These are phyloP conservation scores for Pantherophis alleghaniensis DNA, from an alignment of 2,797 vertebrate species.

Conservation along the genomic window DNA sequence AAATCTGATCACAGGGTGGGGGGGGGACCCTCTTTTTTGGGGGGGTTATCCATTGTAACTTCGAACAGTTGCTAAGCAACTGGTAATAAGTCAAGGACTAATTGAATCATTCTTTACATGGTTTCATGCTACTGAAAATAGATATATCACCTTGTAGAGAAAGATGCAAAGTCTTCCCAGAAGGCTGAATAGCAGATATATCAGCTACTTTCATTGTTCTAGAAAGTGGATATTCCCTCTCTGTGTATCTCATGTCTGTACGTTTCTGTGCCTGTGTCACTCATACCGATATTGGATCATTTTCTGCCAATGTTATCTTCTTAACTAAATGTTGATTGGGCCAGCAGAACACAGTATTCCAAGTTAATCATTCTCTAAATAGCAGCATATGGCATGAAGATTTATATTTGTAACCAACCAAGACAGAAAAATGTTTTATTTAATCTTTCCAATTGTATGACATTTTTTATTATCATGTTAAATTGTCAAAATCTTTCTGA, in stretches of 20 bases:
- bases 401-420: constrained; percentile 52
- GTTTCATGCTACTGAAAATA: not conserved
- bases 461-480: constrained; percentile 65
- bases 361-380: constrained; percentile 41
- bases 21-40: not conserved
- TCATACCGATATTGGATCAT: not conserved
- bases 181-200: not conserved
- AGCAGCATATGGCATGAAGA: constrained; percentile 44
- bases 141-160: not conserved
- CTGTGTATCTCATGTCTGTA: not conserved
- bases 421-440: constrained; percentile 48
- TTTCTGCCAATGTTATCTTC: constrained; percentile 33
- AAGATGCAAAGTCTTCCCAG: not conserved
- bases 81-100: not conserved
- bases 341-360: constrained; percentile 42
- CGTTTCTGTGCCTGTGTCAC: not conserved
- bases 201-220: not conserved
- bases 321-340: constrained; percentile 60
- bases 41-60: not conserved
- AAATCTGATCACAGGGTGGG: not conserved
- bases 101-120: not conserved
- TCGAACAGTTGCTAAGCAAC: not conserved
- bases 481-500: constrained; percentile 62
- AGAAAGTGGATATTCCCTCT: not conserved
- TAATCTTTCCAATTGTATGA: constrained; percentile 59